Base-by-base conservation (phyloP, 2,797 vertebrate species). In the Serranus cabrilla region DNA sequence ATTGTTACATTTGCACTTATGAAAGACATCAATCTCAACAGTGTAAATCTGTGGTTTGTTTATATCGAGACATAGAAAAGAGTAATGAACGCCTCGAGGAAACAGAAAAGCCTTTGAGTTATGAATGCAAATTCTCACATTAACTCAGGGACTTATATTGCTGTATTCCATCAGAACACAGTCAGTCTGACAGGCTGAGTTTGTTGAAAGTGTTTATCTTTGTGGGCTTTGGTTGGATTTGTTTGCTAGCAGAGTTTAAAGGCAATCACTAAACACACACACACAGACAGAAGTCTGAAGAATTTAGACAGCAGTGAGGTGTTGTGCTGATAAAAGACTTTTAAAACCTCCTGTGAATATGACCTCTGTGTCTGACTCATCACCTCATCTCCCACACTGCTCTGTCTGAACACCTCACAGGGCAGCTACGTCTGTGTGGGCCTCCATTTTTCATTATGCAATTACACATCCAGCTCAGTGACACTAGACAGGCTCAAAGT, bases 61-160 rank as follows among this genome's bases (percentile, higher is more conserved):
- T 74, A 61, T 80, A 74, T 56, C 70, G 3, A 34, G 27, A 25
- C 18, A n/a, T 4, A 16, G 7, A 55, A 73, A 50, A 72, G 74
- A 87, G 39, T 70, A 71, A 84, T 75, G 64, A 57, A 76, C 7
- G 68, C 81, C 76, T 12, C 12, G 52, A 68, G 69, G 69, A 78
- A 73, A 78, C 51, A 58, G 46, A 64, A 61, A 74, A 71, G 45
- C 34, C 61, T 80, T 11, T 55, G 69, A 84, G 74, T 79, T 50
- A 71, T 74, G 72, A 75, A 89, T 86, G 85, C 77, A 80, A 85
- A 89, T 86, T 49, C 40, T 76, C 40, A 34, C 51, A 58, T 84
- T 78, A 42, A 46, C 1, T 27, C 76, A 20, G 58, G 2, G 40
- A 18, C 67, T 84, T 43, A 31, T 86, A 90, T 90, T 87, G 65